Evolutionary conservation across 2,113 vertebrate genomes (phyloP), one percentile per base, ranked within the genome.

Genomic region (Takifugu bimaculatus): DNA sequence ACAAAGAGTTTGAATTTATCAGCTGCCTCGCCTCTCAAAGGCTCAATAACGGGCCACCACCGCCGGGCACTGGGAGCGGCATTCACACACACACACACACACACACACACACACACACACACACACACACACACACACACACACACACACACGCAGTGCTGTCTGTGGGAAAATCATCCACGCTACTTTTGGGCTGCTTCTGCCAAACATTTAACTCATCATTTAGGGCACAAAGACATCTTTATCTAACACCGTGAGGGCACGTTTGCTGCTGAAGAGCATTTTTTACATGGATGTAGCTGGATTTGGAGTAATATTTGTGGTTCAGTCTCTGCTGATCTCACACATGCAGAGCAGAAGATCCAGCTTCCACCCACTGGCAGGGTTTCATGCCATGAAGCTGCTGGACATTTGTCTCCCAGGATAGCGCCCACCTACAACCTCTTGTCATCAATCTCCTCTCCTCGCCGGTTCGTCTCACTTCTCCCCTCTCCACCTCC

Each of bases 1-100:
- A 87, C 90, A 94, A 92, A 89, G 90, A 93, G 91, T 93, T 89
- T 89, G 91, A 93, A 93, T 94, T 92, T 91, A 94, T 95, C 91
- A 92, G 92, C 91, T 82, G 72, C 88, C 90, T 87, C 52, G 87
- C 83, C 88, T 90, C 91, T 93, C 92, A 90, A 88, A 93, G 91
- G 89, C 92, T 94, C 93, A 92, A 93, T 95, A 94, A 89, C 74
- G 50, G 85, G 68, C 82, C 82, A 71, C 69, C 68, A 77, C 79
- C 63, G 77, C 76, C 63, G 80, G 83, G 74, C 67, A 62, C 72
- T 60, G n/a, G 50, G 50, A 70, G 64, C 55, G 59, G 61, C 65
- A 35, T 39, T 39, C 59, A 50, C 63, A 50, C 52, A 44, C 57
- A 50, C 45, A 26, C 54, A 60, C 59, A 60, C 47, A 35, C 68